Percentiles rank a stretch among this genome's conserved stretches.
These are phyloP conservation scores for Lagenorhynchus albirostris DNA, from an alignment of 2,113 vertebrate species.

Conservation along the genomic window DNA sequence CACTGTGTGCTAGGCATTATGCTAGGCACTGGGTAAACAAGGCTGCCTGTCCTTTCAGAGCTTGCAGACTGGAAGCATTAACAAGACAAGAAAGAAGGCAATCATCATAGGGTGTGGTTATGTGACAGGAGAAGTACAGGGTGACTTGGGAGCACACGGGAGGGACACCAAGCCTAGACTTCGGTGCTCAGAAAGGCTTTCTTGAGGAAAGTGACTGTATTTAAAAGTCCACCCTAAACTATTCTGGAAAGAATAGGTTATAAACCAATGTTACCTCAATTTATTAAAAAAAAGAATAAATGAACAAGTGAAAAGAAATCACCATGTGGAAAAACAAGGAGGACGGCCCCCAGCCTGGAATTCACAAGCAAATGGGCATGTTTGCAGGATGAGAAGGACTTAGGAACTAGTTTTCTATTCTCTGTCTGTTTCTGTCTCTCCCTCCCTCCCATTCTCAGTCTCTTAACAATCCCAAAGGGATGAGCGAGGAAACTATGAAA, in stretches of 20 bases:
- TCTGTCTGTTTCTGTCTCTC: too few species aligned
- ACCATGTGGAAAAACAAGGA: neutral
- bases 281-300: neutral
- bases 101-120: neutral
- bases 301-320: neutral
- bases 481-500: neutral
- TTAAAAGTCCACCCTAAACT: neutral
- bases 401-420: neutral
- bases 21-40: too few species aligned
- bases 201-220: neutral
- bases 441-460: neutral
- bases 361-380: neutral
- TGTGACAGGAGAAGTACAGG: neutral
- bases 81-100: neutral
- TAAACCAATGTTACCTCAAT: neutral
- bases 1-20: too few species aligned
- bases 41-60: neutral
- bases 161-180: neutral
- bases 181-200: neutral
- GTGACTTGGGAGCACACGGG: accelerated
- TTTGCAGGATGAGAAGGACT: neutral
- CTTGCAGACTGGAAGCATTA: neutral
- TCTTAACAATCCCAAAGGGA: neutral
- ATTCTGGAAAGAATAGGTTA: neutral
- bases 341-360: accelerated